Evolutionary conservation across 2,113 vertebrate genomes (phyloP).

Genomic region (Muntiacus reevesi): DNA sequence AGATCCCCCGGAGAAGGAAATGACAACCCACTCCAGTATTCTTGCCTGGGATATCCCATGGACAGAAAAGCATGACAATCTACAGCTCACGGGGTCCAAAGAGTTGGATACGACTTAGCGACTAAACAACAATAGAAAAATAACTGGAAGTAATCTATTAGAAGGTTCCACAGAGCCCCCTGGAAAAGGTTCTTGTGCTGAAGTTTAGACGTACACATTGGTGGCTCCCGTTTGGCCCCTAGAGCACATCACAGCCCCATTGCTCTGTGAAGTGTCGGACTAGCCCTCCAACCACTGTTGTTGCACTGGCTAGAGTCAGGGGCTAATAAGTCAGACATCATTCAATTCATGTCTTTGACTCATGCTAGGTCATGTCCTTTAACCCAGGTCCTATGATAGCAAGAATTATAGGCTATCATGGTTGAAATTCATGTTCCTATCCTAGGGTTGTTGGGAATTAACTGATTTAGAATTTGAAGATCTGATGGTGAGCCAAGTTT

Average conservation of each 20-base stretch:
- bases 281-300: background rate
- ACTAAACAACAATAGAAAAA: background rate
- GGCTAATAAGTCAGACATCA: background rate
- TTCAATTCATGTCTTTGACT: background rate
- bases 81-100: background rate
- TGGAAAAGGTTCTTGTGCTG: background rate
- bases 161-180: background rate
- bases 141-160: background rate
- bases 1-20: background rate
- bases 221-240: background rate
- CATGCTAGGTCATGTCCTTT: background rate
- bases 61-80: background rate
- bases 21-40: background rate
- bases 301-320: rapidly evolving
- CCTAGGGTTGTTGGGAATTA: background rate
- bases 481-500: background rate
- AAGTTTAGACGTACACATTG: background rate
- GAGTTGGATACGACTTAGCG: background rate
- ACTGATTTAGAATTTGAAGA: background rate
- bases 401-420: background rate
- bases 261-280: no score
- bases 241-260: background rate
- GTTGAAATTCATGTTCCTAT: background rate
- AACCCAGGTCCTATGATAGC: background rate
- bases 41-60: background rate